A percentile compares a stretch with the other conserved stretches of the same genome.
Conservation (phyloP, 2,888 invertebrate species). For the Harmothoe impar region DNA sequence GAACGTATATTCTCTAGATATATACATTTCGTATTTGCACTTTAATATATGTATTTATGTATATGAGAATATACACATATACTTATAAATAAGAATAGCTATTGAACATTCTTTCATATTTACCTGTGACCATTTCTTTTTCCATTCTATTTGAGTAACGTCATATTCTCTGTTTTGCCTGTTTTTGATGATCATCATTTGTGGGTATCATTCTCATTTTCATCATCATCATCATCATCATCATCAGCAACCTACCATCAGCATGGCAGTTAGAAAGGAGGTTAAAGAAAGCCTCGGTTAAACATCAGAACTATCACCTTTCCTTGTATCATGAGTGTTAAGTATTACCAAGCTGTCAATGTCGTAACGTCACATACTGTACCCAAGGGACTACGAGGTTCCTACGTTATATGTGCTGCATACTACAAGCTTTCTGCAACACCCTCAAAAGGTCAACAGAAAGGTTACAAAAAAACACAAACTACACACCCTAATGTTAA, state of each 20-base stretch:
- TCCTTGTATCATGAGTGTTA: slow-evolving; percentile 9
- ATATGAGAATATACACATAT: neutral
- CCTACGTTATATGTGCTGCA: slow-evolving; percentile 42
- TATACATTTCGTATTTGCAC: neutral
- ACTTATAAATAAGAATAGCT: neutral
- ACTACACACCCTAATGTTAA: neutral
- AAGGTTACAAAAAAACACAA: slow-evolving; percentile 12
- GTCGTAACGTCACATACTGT: slow-evolving; percentile 53
- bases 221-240: slow-evolving; percentile 47
- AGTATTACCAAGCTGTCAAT: slow-evolving; percentile 59
- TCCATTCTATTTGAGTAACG: neutral
- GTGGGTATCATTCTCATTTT: neutral
- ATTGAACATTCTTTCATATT: neutral
- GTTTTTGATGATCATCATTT: neutral
- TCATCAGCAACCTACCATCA: slow-evolving; percentile 28
- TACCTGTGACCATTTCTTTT: neutral
- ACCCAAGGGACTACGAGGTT: neutral
- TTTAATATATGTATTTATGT: neutral
- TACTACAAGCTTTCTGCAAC: slow-evolving; percentile 48
- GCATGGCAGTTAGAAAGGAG: slow-evolving; percentile 46
- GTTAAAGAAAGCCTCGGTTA: neutral
- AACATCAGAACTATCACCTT: slow-evolving; percentile 25
- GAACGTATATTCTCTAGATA: neutral
- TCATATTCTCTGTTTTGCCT: slow-evolving; percentile 21
- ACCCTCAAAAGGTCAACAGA: slow-evolving; percentile 56